A percentile compares a stretch with the other conserved stretches of the same genome.
These are phyloP conservation scores for Syngnathus acus DNA, from an alignment of 2,797 vertebrate genomes.

Conservation along the genomic window DNA sequence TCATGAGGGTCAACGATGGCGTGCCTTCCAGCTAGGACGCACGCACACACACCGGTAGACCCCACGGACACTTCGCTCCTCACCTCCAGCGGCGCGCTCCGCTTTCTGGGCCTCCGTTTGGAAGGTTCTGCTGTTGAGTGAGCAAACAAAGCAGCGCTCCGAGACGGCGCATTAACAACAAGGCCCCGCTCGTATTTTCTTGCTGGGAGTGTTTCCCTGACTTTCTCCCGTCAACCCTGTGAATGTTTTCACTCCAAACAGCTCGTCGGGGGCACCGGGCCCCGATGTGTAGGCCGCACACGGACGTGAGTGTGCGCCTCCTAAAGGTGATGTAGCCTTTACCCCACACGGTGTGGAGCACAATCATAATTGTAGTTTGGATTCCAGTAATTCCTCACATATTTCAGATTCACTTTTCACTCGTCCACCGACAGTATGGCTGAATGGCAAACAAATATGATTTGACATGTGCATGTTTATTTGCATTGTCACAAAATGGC, in stretches of 20 bases:
- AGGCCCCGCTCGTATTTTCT: constrained; percentile 64
- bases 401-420: neutral
- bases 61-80: constrained; percentile 47
- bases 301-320: constrained; percentile 29
- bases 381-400: constrained; percentile 8
- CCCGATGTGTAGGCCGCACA: constrained; percentile 51
- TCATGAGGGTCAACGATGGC: constrained; percentile 61
- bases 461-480: too few species aligned
- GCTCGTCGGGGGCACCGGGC: constrained; percentile 42
- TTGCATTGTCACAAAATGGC: too few species aligned
- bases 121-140: constrained; percentile 68
- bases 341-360: neutral
- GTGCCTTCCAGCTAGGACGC: constrained; percentile 43
- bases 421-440: neutral
- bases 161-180: constrained; percentile 65
- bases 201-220: constrained; percentile 71
- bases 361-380: neutral
- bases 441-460: too few species aligned
- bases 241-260: constrained; percentile 75
- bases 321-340: constrained; percentile 26
- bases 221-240: constrained; percentile 61
- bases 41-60: constrained; percentile 32
- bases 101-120: constrained; percentile 63
- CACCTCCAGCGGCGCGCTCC: constrained; percentile 58
- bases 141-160: constrained; percentile 68